A percentile compares a stretch with the other conserved stretches of the same genome.
Evolutionary conservation across 2,888 invertebrate genomes (phyloP).

Genomic region (Drosophila anomelani): DNA sequence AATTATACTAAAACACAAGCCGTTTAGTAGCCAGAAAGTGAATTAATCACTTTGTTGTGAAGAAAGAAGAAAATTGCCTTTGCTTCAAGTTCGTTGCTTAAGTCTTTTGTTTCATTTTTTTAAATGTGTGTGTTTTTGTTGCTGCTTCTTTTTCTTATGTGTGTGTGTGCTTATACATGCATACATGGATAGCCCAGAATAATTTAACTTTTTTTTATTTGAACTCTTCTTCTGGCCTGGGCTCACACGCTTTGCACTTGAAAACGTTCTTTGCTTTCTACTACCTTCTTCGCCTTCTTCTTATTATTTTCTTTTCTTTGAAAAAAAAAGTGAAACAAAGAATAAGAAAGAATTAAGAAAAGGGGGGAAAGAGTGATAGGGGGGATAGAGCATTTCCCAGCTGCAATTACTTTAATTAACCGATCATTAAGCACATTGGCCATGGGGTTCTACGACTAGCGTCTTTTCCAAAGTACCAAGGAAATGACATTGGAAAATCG

Average conservation of each 20-base stretch:
- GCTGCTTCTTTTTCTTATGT: conserved; percentile 4
- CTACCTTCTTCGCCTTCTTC: conserved; percentile 44
- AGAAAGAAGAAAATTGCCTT: conserved; percentile 4
- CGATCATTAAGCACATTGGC: conserved; percentile 72
- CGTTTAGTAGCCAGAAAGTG: conserved; percentile 26
- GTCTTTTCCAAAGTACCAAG: conserved; percentile 38
- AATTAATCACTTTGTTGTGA: conserved; percentile 14
- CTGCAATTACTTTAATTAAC: conserved; percentile 79
- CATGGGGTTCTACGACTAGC: conserved; percentile 16
- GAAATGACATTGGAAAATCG: conserved; percentile 73
- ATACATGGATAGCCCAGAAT: background rate
- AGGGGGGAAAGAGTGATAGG: background rate
- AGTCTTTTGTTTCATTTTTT: conserved; percentile 68
- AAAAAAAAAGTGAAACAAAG: conserved; percentile 6
- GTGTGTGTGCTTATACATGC: conserved; percentile 5
- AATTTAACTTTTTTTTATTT: conserved; percentile 58
- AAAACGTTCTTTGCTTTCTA: conserved; percentile 62
- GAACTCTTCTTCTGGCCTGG: conserved; percentile 55
- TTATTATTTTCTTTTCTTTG: conserved; percentile 36
- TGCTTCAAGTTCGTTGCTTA: conserved; percentile 72
- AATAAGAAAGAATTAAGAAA: conserved; percentile 30
- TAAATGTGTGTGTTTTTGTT: background rate
- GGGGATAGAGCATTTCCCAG: conserved; percentile 23
- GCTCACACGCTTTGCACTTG: conserved; percentile 74
- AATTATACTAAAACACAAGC: background rate